A percentile compares a stretch with the other conserved stretches of the same genome.
Evolutionary conservation across 2,113 vertebrate species (phyloP).

Genomic region (Neofelis nebulosa): DNA sequence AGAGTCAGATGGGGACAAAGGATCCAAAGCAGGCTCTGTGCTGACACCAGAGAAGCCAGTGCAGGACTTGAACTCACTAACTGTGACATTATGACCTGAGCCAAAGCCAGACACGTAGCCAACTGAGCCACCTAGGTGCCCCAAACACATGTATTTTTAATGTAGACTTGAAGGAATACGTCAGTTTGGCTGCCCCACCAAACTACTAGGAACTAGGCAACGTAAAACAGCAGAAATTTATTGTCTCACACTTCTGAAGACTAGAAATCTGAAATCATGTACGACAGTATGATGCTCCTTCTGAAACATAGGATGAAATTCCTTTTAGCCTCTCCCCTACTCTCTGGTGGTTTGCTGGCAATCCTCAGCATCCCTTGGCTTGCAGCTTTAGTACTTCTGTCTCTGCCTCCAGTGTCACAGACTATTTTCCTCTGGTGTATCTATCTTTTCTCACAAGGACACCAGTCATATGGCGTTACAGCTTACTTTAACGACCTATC

Average conservation of each 20-base stretch:
- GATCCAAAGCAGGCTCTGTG: too few relatives aligned
- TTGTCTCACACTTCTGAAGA: neutral
- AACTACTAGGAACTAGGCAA: neutral
- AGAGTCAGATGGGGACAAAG: too few relatives aligned
- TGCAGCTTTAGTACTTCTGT: neutral
- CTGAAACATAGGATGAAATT: neutral
- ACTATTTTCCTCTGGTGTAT: rapidly evolving
- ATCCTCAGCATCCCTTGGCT: neutral
- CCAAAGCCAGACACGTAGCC: too few relatives aligned
- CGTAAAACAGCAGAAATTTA: neutral
- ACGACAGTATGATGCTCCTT: neutral
- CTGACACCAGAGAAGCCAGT: too few relatives aligned
- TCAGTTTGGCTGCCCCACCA: neutral
- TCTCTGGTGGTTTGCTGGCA: too few relatives aligned
- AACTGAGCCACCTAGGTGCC: too few relatives aligned
- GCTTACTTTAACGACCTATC: neutral
- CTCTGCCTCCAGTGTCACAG: neutral
- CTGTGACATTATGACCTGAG: too few relatives aligned
- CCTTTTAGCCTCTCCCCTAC: neutral
- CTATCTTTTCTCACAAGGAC: neutral
- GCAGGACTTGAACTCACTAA: too few relatives aligned
- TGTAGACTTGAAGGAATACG: neutral
- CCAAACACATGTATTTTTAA: neutral
- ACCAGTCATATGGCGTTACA: neutral
- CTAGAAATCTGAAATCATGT: neutral